These are phyloP conservation scores for Otus scops DNA, from an alignment of 2,797 vertebrate genomes.

Conservation along the genomic window DNA sequence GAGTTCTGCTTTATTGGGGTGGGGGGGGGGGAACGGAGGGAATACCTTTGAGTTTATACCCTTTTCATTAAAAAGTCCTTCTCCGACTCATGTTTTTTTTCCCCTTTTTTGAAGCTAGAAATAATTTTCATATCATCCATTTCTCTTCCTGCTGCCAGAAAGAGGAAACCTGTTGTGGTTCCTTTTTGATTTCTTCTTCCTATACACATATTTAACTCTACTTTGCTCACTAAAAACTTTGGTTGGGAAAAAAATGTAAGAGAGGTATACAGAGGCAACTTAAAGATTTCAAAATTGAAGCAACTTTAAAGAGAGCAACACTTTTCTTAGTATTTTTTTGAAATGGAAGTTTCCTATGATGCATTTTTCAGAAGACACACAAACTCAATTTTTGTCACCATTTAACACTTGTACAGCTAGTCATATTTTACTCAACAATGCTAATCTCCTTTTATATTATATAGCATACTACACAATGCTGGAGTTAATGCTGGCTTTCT, in stretches of 20 bases:
- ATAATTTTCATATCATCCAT: background rate
- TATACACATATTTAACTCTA: background rate
- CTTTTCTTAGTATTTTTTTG: background rate
- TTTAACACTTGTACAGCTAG: background rate
- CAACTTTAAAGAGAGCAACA: background rate
- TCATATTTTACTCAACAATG: background rate
- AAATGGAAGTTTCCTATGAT: background rate
- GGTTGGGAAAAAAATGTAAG: background rate
- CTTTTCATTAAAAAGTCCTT: background rate
- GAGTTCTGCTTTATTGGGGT: background rate
- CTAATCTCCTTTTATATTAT: background rate
- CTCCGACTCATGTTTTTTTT: background rate
- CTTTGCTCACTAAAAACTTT: background rate
- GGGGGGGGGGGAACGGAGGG: rapidly evolving
- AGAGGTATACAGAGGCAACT: background rate
- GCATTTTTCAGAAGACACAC: background rate
- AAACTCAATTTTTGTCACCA: background rate
- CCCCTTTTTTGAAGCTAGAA: background rate
- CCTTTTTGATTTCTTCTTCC: background rate
- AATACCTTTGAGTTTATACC: background rate
- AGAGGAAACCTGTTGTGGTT: background rate
- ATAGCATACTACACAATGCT: background rate
- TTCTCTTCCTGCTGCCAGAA: background rate
- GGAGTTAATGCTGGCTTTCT: background rate
- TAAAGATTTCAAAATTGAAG: background rate